A percentile compares a stretch with the other conserved stretches of the same genome.
Conservation (phyloP, 2,797 vertebrate species). For the Gallirallus australis region DNA sequence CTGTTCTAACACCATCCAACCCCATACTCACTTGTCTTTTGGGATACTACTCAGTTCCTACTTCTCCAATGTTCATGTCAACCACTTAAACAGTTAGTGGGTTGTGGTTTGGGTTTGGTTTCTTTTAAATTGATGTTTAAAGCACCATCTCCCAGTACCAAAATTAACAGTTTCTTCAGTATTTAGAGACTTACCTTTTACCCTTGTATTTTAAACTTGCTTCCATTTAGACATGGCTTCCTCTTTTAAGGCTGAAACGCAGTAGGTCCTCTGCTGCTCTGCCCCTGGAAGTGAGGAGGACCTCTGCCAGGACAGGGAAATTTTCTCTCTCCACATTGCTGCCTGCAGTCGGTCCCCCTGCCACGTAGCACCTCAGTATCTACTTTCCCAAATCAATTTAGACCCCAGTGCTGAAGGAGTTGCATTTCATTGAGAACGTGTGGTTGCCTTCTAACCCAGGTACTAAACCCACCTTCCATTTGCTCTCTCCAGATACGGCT, state of each 20-base stretch:
- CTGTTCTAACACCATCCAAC: not conserved
- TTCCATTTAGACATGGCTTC: not conserved
- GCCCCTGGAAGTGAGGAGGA: not conserved
- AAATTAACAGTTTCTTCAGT: not conserved
- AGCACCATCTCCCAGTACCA: not conserved
- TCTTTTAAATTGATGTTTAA: not conserved
- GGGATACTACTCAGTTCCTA: not conserved
- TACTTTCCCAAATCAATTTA: not conserved
- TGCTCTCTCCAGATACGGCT: conserved; percentile 74
- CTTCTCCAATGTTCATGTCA: not conserved
- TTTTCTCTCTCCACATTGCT: not conserved
- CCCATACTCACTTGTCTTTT: not conserved
- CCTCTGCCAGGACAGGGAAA: not conserved
- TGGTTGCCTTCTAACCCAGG: not conserved
- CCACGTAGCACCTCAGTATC: not conserved
- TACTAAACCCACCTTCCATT: not conserved
- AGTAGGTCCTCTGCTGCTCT: not conserved
- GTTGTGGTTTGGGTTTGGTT: too few species aligned
- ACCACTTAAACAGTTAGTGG: not conserved
- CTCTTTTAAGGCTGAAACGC: not conserved
- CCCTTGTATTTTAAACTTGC: not conserved
- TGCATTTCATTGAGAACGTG: not conserved
- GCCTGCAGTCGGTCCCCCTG: not conserved
- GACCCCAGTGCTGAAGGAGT: not conserved
- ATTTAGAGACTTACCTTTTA: not conserved